Percentiles rank a stretch among this genome's conserved stretches.
Conservation (phyloP, 1,140 invertebrate genomes). For the Drosophila gunungcola region DNA sequence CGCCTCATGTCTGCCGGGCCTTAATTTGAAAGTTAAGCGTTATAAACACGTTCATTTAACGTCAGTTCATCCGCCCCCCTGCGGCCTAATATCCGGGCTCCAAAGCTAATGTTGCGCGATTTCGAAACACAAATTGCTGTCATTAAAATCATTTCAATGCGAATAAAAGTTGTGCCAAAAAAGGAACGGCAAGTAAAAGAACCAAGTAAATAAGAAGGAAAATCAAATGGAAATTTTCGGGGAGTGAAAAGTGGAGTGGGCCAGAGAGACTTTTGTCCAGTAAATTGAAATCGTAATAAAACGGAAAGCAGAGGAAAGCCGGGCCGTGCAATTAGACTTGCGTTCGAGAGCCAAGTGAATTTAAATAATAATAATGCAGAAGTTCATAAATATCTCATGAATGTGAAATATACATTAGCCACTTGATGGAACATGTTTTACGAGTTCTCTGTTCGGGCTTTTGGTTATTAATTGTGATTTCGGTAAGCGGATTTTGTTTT, state of each 20-base stretch:
- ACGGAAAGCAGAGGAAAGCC: conserved; percentile 33
- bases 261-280: conserved; percentile 23
- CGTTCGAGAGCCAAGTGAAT: conserved; percentile 27
- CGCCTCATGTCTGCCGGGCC: conserved; percentile 61
- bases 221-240: conserved; percentile 49
- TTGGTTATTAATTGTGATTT: background rate
- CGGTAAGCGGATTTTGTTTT: background rate
- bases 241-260: conserved; percentile 6
- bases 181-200: conserved; percentile 4
- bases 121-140: conserved; percentile 81
- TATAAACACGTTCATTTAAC: conserved; percentile 79
- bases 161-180: conserved; percentile 63
- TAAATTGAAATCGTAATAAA: conserved; percentile 50
- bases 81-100: conserved; percentile 36
- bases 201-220: conserved; percentile 46
- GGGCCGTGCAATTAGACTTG: conserved; percentile 59
- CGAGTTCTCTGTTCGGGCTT: too few species aligned
- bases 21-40: conserved; percentile 80
- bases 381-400: conserved; percentile 38
- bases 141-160: conserved; percentile 81
- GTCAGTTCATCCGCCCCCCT: conserved; percentile 9
- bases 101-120: conserved; percentile 79
- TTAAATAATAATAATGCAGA: conserved; percentile 33
- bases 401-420: conserved; percentile 18
- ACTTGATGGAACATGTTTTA: conserved; percentile 9